phyloP scores from a whole-genome alignment of 1,140 invertebrate species.

The Eueides isabella region DNA sequence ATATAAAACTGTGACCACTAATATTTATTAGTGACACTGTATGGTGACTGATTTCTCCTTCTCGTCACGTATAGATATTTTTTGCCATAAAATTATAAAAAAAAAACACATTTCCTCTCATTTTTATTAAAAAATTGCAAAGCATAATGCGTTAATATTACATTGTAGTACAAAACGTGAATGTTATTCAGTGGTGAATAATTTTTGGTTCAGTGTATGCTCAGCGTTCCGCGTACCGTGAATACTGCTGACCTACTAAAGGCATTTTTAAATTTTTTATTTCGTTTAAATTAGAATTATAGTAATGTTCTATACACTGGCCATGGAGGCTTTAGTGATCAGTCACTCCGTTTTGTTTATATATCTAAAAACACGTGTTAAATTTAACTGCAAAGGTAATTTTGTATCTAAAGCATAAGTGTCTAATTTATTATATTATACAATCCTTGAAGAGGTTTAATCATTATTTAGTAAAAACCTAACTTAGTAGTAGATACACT shows the following conservation, averaged over 20 bases:
- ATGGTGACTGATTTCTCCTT: no score
- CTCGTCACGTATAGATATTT: background rate
- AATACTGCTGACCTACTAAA: background rate
- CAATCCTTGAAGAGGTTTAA: no score
- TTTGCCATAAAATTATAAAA: background rate
- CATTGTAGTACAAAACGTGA: background rate
- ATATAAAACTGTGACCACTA: no score
- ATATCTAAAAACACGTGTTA: no score
- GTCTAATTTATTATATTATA: no score
- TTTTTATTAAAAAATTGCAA: background rate
- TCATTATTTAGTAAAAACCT: no score
- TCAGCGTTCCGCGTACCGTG: background rate
- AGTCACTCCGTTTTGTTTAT: background rate
- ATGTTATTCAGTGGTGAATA: background rate
- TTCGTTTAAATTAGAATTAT: background rate
- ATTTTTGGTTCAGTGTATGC: slow-evolving; percentile 7
- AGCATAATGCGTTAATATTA: slow-evolving; percentile 2
- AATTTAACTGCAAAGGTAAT: no score
- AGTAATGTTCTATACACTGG: background rate
- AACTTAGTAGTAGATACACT: no score
- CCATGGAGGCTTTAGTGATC: background rate
- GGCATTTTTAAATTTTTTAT: background rate
- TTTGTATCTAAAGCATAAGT: no score
- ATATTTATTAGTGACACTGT: no score
- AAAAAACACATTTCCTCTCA: background rate